Evolutionary conservation across 2,888 invertebrate species (phyloP), one percentile per base, ranked within the genome.

Genomic region (Steromphala cineraria): DNA sequence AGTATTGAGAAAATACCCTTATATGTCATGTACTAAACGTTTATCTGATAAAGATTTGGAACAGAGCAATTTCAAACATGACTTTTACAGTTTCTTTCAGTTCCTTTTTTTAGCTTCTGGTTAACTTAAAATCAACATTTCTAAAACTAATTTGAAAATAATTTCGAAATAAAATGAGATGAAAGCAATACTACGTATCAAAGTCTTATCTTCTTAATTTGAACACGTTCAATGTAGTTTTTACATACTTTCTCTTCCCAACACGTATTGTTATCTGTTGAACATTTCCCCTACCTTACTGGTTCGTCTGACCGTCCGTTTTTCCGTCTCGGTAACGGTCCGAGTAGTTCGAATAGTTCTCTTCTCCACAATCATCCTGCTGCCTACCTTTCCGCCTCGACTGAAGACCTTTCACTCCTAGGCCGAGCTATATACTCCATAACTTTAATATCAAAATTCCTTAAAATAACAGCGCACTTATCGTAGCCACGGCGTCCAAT

Each of bases 321-420:
- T 71, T 19, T 40, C n/a, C 17, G 71, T 71, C 36, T 71, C 71
- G n/a, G 71, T 71, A 31, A 40, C 36, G 5, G 71, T 71, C 36
- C 71, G 31, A n/a, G 40, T 71, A 4, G 40, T 71, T 13, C 71
- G 71, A 19, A 71, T 31, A 31, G 71, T 71, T 40, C 71, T 28
- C 36, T 71, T 71, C 36, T 71, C 71, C 7, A 36, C 40, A 40
- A 71, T 71, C 71, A 71, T 71, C 71, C n/a, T 71, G n/a, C n/a
- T n/a, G 40, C 7, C 62, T n/a, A 62, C 24, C 15, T 15, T 62
- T 62, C 62, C 24, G 62, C 62, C 62, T 62, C 62, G 62, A 62
- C 62, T 62, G 62, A 62, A 46, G 46, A 28, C 62, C 28, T 28
- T 21, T 28, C 28, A 62, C 28, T 28, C 62, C 62, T 62, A 62